Conservation (phyloP, 2,113 vertebrate genomes). For the Gulo gulo region DNA sequence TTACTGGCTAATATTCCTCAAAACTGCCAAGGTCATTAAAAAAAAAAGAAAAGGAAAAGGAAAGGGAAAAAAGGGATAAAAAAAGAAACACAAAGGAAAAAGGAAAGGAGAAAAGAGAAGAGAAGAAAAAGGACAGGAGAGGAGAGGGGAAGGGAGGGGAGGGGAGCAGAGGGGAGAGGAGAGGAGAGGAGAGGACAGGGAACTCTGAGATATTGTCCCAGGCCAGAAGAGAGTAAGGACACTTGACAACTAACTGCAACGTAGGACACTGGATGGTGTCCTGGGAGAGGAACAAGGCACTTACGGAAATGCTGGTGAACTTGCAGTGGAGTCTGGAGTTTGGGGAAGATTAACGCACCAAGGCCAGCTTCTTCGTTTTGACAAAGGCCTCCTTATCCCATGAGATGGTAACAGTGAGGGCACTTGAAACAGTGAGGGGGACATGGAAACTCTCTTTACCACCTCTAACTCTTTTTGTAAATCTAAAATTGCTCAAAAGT, state of each 20-base stretch:
- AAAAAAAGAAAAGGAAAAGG: background rate
- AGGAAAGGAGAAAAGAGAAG: too few species aligned
- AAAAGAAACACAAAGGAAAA: too few species aligned
- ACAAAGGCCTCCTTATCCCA: background rate
- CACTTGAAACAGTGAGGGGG: too few species aligned
- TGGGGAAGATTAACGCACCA: rapidly evolving
- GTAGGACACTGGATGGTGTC: too few species aligned
- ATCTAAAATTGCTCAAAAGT: background rate
- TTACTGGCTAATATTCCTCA: background rate
- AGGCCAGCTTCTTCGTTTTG: background rate
- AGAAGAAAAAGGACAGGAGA: background rate
- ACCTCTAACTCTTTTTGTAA: background rate
- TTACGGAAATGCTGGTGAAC: background rate
- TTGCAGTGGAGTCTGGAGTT: background rate
- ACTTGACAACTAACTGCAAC: rapidly evolving
- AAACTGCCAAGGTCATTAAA: background rate
- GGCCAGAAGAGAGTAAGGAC: background rate
- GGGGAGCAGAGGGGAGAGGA: too few species aligned
- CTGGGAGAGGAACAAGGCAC: too few species aligned
- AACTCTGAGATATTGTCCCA: background rate
- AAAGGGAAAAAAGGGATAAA: too few species aligned
- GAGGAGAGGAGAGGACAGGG: too few species aligned
- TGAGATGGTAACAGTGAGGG: rapidly evolving
- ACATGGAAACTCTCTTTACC: rapidly evolving
- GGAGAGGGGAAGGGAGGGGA: too few species aligned